A percentile compares a stretch with the other conserved stretches of the same genome.
Evolutionary conservation across 1,140 invertebrate species (phyloP).

Genomic region (Aporrectodea caliginosa): DNA sequence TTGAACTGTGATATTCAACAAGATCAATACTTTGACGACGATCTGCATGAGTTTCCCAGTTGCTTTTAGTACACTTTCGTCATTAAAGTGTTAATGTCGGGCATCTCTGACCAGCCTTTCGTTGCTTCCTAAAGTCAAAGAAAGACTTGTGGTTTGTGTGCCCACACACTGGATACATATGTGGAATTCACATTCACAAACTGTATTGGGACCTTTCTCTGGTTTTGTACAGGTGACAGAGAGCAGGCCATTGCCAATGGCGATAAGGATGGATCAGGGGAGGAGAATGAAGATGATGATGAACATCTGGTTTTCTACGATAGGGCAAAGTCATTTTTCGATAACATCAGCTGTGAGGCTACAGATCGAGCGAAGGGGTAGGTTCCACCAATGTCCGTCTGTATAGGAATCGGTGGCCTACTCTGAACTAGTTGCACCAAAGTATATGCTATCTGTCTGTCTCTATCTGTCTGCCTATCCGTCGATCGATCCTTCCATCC

Average conservation of each 20-base stretch:
- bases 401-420: too few relatives aligned
- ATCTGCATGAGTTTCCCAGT: too few relatives aligned
- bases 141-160: too few relatives aligned
- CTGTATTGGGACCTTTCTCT: neutral
- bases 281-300: conserved; percentile 56
- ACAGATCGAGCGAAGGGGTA: conserved; percentile 80
- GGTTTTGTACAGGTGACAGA: neutral
- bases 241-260: conserved; percentile 48
- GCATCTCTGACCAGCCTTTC: neutral
- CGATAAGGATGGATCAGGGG: conserved; percentile 36
- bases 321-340: conserved; percentile 97
- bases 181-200: neutral
- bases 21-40: too few relatives aligned
- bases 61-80: neutral
- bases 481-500: too few relatives aligned
- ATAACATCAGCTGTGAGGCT: conserved; percentile 97
- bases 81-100: neutral
- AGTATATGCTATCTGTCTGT: too few relatives aligned
- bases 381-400: neutral
- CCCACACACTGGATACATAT: neutral
- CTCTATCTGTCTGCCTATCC: too few relatives aligned
- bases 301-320: conserved; percentile 71
- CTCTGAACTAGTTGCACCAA: too few relatives aligned
- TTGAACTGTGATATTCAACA: too few relatives aligned
- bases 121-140: neutral